A percentile compares a stretch with the other conserved stretches of the same genome.
phyloP scores from a whole-genome alignment of 1,140 invertebrate genomes.

The Leptinotarsa undecemlineata region DNA sequence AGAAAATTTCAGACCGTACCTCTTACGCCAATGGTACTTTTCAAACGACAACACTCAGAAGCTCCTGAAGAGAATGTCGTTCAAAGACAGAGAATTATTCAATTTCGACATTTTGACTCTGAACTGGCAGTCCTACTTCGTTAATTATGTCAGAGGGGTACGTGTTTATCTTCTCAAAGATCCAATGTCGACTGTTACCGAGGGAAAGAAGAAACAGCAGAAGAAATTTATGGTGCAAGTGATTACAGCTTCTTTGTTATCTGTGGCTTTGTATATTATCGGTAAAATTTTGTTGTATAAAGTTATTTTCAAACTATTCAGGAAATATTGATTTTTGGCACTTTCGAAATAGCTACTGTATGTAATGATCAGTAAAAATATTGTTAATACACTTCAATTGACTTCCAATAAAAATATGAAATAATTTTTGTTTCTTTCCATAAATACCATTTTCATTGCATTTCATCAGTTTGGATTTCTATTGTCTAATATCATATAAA shows the following conservation, averaged over 20 bases:
- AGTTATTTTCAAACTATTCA: constrained; percentile 17
- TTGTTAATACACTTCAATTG: too few species aligned
- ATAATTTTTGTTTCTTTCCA: too few species aligned
- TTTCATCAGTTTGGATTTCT: too few species aligned
- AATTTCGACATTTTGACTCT: constrained; percentile 62
- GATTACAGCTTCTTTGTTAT: constrained; percentile 12
- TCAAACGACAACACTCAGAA: constrained; percentile 66
- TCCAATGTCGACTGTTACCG: constrained; percentile 56
- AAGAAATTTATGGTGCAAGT: constrained; percentile 21
- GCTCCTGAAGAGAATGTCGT: constrained; percentile 65
- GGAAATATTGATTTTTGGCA: neutral
- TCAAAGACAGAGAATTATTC: constrained; percentile 63
- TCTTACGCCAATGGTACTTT: constrained; percentile 71
- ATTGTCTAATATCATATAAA: too few species aligned
- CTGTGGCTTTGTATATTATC: constrained; percentile 26
- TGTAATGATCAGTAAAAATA: too few species aligned
- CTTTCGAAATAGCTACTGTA: too few species aligned
- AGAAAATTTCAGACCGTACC: constrained; percentile 72
- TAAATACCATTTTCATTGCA: too few species aligned
- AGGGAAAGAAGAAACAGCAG: constrained; percentile 35
- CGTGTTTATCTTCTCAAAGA: constrained; percentile 66
- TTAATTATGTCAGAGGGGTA: constrained; percentile 62
- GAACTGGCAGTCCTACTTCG: constrained; percentile 65
- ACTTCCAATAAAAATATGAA: too few species aligned
- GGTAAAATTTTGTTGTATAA: constrained; percentile 34